Percentiles rank a stretch among this genome's conserved stretches.
phyloP scores from a whole-genome alignment of 2,888 invertebrate species.

The Nephrotoma guestfalica region DNA sequence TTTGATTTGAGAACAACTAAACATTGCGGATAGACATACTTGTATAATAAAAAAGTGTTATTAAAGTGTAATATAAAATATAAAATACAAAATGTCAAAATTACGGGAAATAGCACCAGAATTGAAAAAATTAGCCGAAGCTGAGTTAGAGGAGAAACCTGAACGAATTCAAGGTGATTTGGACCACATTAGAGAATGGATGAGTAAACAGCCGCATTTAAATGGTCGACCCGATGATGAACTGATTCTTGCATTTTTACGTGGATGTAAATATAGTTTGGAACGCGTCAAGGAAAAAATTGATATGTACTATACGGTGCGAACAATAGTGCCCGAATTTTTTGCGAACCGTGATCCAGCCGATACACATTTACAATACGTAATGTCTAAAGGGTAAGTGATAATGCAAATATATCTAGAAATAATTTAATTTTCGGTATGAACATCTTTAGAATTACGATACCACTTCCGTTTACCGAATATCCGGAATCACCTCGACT shows the following conservation, averaged over 20 bases:
- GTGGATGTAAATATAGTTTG: slow-evolving; percentile 50
- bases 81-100: neutral
- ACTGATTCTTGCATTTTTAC: slow-evolving; percentile 43
- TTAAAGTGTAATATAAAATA: neutral
- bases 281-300: slow-evolving; percentile 46
- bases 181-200: slow-evolving; percentile 39
- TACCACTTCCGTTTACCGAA: slow-evolving; percentile 28
- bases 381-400: slow-evolving; percentile 27
- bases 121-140: slow-evolving; percentile 34
- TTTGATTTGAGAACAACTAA: neutral
- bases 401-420: slow-evolving; percentile 4
- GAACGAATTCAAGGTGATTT: slow-evolving; percentile 34
- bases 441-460: slow-evolving; percentile 24
- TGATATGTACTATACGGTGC: slow-evolving; percentile 41
- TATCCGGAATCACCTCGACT: slow-evolving; percentile 26
- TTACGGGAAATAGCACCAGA: slow-evolving; percentile 22
- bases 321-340: slow-evolving; percentile 38
- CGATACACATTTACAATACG: slow-evolving; percentile 16
- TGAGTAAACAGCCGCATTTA: slow-evolving; percentile 40
- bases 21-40: neutral
- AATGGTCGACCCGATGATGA: slow-evolving; percentile 45
- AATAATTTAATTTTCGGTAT: neutral
- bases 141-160: slow-evolving; percentile 40
- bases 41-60: neutral
- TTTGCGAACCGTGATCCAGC: slow-evolving; percentile 29